These are phyloP conservation scores for Oscheius sp. DNA, from an alignment of 2,888 invertebrate species.

Conservation along the genomic window DNA sequence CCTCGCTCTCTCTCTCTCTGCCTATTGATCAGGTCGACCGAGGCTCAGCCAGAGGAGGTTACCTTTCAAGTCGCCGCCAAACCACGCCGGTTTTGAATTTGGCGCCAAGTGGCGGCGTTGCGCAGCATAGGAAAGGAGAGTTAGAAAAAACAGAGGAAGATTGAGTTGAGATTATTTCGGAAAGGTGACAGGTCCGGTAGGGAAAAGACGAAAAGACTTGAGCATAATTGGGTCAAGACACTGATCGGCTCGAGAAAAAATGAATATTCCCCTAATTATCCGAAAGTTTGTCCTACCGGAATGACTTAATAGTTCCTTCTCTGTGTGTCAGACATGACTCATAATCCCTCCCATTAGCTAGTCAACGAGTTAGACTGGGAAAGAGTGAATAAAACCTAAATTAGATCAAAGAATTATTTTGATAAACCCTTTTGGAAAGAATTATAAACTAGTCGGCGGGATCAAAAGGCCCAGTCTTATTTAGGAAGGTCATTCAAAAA, in stretches of 20 bases:
- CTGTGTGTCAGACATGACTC: no score
- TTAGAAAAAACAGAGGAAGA: not conserved
- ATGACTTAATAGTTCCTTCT: no score
- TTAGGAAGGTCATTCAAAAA: slow-evolving; percentile 1
- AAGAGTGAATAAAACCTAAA: not conserved
- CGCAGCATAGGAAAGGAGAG: not conserved
- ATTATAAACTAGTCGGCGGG: no score
- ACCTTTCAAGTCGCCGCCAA: slow-evolving; percentile 23
- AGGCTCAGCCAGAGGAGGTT: not conserved
- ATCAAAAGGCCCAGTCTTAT: no score
- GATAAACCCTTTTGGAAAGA: no score
- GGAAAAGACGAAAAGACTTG: not conserved
- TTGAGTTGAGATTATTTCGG: not conserved
- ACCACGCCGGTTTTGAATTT: slow-evolving; percentile 27
- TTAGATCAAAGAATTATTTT: not conserved
- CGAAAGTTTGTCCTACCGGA: no score
- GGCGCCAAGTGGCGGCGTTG: not conserved
- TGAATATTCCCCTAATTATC: no score
- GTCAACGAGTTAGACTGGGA: no score
- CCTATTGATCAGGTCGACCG: slow-evolving; percentile 22
- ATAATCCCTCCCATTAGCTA: no score
- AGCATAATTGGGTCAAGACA: not conserved
- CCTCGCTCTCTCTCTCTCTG: no score
- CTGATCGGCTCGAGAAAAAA: not conserved
- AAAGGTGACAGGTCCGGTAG: not conserved